phyloP scores from a whole-genome alignment of 2,113 vertebrate genomes.

The Xenopus laevis region DNA sequence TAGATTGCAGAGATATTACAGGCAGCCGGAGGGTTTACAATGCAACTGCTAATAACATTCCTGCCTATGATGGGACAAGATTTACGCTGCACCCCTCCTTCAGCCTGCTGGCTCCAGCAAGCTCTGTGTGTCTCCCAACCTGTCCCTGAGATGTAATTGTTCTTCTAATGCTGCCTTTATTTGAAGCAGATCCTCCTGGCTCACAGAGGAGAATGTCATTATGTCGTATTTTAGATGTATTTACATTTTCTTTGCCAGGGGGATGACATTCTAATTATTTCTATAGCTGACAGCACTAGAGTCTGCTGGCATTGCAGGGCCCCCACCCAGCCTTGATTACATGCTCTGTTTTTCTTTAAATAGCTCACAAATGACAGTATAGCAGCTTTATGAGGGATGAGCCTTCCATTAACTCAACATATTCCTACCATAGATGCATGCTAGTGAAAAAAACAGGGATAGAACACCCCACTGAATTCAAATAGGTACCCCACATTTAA shows the following conservation, averaged over 20 bases:
- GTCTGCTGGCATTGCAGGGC: conserved; percentile 64
- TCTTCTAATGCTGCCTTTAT: conserved; percentile 72
- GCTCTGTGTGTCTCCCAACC: conserved; percentile 59
- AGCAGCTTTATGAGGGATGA: conserved; percentile 62
- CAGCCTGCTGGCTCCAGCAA: conserved; percentile 61
- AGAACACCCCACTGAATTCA: too few species aligned
- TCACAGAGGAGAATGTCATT: conserved; percentile 71
- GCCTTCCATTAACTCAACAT: conserved; percentile 57
- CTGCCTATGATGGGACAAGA: conserved; percentile 66
- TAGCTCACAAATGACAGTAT: conserved; percentile 60
- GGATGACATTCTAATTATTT: conserved; percentile 73
- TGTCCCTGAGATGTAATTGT: conserved; percentile 69
- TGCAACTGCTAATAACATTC: conserved; percentile 70
- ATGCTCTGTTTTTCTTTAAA: conserved; percentile 67
- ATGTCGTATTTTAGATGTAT: conserved; percentile 73
- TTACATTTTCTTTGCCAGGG: conserved; percentile 72
- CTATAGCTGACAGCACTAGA: conserved; percentile 67
- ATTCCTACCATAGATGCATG: conserved; percentile 51
- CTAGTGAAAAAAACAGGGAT: conserved; percentile 49
- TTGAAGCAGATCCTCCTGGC: conserved; percentile 69
- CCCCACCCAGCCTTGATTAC: conserved; percentile 64
- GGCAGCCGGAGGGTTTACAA: conserved; percentile 65
- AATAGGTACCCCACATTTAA: too few species aligned
- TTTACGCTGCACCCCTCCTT: conserved; percentile 57
- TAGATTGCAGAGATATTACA: conserved; percentile 66